Conservation (phyloP, 2,888 invertebrate species). For the Agonum fuliginosum region DNA sequence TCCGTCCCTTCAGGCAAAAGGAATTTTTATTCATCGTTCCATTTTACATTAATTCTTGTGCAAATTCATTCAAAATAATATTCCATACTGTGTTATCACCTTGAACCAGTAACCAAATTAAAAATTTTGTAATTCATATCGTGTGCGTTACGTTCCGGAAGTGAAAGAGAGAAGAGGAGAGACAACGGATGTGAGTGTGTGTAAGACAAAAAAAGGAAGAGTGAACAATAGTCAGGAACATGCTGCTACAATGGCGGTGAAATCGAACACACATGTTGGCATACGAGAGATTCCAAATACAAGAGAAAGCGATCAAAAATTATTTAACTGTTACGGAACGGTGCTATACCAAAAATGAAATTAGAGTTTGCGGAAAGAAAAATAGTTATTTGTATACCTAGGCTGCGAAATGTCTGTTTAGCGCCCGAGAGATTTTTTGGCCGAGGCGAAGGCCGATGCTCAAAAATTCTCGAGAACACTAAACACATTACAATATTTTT, state of each 20-base stretch:
- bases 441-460: no score
- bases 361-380: background rate
- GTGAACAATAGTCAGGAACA: constrained; percentile 1
- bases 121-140: constrained; percentile 50
- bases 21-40: constrained; percentile 45
- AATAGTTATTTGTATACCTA: no score
- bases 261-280: constrained; percentile 29
- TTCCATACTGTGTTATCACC: constrained; percentile 35
- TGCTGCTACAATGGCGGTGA: constrained; percentile 18
- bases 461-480: no score
- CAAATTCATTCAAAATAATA: constrained; percentile 44
- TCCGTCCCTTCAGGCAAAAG: background rate
- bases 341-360: constrained; percentile 11
- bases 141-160: constrained; percentile 22
- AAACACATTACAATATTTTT: no score
- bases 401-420: no score
- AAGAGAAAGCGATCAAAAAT: constrained; percentile 20
- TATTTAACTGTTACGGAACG: constrained; percentile 26
- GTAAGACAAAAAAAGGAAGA: constrained; percentile 3
- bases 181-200: constrained; percentile 1
- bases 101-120: constrained; percentile 55
- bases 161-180: constrained; percentile 34
- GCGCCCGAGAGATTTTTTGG: no score
- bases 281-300: background rate
- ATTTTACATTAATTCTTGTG: constrained; percentile 48